Evolutionary conservation across 2,888 invertebrate genomes (phyloP), one percentile per base, ranked within the genome.

Genomic region (Phyllotreta striolata): DNA sequence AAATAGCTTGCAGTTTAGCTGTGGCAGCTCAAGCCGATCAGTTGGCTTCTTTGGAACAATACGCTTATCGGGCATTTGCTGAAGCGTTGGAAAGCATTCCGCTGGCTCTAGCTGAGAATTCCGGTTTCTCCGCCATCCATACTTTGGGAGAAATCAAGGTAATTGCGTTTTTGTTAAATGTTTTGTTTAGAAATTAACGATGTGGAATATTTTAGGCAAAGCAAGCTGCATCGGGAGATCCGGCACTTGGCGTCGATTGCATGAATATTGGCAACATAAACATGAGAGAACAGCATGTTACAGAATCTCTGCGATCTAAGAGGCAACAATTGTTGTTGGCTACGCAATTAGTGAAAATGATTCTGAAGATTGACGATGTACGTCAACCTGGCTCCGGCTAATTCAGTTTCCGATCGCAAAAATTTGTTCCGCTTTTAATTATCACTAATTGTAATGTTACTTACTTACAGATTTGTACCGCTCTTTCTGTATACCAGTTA

Each of bases 271-370:
- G 96, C 2, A 82, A 81, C 69, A 84, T 85, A 70, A 95, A 99
- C 83, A 99, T 99, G 99, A 93, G 94, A 78, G 86, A 86, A 6
- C 93, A 96, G 83, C 92, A 95, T 80, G 98, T 99, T 9, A 92
- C 99, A 64, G 99, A 99, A 84, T 96, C 99, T 0, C 86, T 99
- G 55, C 91, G 94, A 81, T 95, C 96, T 40, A 99, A 99, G 87
- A 93, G 95, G 76, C 98, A 99, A 78, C 99, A 99, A 84, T 92
- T 99, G 66, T 85, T 96, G 38, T 85, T 99, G 72, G 98, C 99
- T 13, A 96, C 98, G 0, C 99, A 99, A 79, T 87, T 99, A 68
- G 98, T 98, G 57, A 97, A 98, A 82, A 99, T 99, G 99, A 98
- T 99, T 71, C 87, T 99, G 71, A 99, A 99, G 84, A 99, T 99